Percentiles rank a stretch among this genome's conserved stretches.
phyloP scores from a whole-genome alignment of 2,888 invertebrate species.

The Oegoconia quadripuncta region DNA sequence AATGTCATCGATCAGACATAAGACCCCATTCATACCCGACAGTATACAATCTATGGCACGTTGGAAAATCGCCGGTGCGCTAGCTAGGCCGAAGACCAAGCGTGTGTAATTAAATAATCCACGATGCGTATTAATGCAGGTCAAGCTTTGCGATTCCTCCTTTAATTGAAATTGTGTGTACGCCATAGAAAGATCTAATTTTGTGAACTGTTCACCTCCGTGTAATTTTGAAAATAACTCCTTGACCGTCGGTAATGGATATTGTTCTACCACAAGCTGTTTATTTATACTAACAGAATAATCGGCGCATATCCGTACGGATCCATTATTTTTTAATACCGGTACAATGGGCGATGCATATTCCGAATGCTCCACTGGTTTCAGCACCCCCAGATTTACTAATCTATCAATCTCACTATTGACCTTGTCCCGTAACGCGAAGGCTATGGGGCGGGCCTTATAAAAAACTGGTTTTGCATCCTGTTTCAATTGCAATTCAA shows the following conservation, averaged over 20 bases:
- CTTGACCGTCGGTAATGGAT: conserved; percentile 11
- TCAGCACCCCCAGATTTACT: conserved; percentile 17
- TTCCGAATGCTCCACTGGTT: conserved; percentile 16
- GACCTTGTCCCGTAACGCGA: conserved; percentile 19
- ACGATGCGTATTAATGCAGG: conserved; percentile 13
- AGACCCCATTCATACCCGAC: conserved; percentile 9
- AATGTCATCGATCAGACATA: conserved; percentile 13
- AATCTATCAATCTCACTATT: conserved; percentile 21
- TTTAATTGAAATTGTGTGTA: conserved; percentile 12
- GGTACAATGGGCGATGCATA: conserved; percentile 10
- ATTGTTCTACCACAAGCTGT: conserved; percentile 9
- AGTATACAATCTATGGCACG: conserved; percentile 9
- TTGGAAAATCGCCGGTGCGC: conserved; percentile 16
- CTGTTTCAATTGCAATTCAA: conserved; percentile 15
- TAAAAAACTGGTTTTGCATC: conserved; percentile 14
- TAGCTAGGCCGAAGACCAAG: conserved; percentile 13
- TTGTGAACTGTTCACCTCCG: conserved; percentile 11
- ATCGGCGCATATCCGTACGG: conserved; percentile 3
- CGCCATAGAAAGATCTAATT: conserved; percentile 9
- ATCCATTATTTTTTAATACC: conserved; percentile 6
- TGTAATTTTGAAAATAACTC: conserved; percentile 13
- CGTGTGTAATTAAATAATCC: conserved; percentile 14
- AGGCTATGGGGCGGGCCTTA: conserved; percentile 21
- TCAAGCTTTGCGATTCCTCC: conserved; percentile 9
- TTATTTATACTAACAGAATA: conserved; percentile 11